Conservation (phyloP, 2,113 vertebrate genomes). For the Rana temporaria region DNA sequence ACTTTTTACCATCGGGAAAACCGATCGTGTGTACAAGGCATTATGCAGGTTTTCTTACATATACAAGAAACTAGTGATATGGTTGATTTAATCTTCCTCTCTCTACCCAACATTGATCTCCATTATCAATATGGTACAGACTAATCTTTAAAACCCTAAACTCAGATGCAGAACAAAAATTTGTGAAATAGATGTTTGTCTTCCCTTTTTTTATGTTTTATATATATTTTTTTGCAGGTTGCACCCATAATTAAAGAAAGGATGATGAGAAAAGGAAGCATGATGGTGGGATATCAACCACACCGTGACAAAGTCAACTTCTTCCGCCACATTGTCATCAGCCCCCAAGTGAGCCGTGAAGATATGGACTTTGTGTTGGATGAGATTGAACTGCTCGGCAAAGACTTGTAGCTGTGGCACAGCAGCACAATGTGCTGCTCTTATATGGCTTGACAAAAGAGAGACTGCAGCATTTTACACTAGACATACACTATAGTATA, state of each 20-base stretch:
- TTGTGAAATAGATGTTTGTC: no score
- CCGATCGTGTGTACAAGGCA: no score
- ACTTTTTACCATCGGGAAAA: no score
- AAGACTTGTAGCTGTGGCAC: slow-evolving; percentile 75
- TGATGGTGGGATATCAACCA: slow-evolving; percentile 86
- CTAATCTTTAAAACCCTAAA: no score
- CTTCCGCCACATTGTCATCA: slow-evolving; percentile 86
- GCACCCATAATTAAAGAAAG: slow-evolving; percentile 84
- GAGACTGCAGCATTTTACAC: not conserved
- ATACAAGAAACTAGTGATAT: no score
- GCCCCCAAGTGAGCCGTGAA: slow-evolving; percentile 76
- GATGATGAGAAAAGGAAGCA: slow-evolving; percentile 84
- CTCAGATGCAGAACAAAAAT: no score
- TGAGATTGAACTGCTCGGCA: slow-evolving; percentile 80
- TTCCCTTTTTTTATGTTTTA: not conserved
- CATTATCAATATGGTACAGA: no score
- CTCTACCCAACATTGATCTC: no score
- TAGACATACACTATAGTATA: not conserved
- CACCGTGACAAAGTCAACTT: slow-evolving; percentile 81
- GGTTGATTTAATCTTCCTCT: no score
- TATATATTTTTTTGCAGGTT: slow-evolving; percentile 68
- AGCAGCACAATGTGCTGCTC: slow-evolving; percentile 46
- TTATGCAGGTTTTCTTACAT: no score
- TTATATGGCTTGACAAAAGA: not conserved
- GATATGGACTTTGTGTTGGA: slow-evolving; percentile 86